Percentiles rank a stretch among this genome's conserved stretches.
These are phyloP conservation scores for Paracyclopina nana DNA, from an alignment of 1,140 invertebrate genomes.

Conservation along the genomic window DNA sequence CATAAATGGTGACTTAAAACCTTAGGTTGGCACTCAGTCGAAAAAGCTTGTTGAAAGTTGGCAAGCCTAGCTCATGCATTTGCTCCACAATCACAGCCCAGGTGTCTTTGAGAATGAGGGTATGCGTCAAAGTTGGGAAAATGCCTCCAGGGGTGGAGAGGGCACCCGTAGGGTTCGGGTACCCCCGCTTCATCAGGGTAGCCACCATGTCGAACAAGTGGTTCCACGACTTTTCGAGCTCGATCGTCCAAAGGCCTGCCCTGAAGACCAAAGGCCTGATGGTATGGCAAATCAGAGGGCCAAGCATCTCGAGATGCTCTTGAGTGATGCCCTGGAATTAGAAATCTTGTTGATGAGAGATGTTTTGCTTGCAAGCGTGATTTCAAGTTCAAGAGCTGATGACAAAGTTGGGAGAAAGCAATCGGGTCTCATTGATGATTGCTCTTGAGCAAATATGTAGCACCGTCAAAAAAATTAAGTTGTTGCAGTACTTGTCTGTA, in stretches of 20 bases:
- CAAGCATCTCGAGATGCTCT: conserved; percentile 2
- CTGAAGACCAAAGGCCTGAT: conserved; percentile 10
- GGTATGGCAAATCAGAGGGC: background rate
- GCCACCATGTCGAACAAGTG: conserved; percentile 11
- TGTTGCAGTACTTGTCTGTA: background rate
- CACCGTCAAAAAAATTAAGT: too few relatives aligned
- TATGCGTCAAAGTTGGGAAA: conserved; percentile 9
- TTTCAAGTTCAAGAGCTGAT: background rate
- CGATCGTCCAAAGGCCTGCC: conserved; percentile 2
- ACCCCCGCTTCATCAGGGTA: conserved; percentile 4
- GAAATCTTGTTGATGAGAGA: background rate
- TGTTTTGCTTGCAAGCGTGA: background rate
- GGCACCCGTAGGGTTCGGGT: background rate
- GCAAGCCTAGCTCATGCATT: background rate
- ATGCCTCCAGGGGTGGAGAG: background rate
- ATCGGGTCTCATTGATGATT: too few relatives aligned
- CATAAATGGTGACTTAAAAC: too few relatives aligned
- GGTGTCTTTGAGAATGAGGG: conserved; percentile 2
- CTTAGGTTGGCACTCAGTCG: background rate
- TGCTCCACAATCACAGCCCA: background rate
- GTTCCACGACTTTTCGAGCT: conserved; percentile 10
- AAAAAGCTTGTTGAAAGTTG: background rate
- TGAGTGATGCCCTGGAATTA: conserved; percentile 1
- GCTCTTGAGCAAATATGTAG: too few relatives aligned
- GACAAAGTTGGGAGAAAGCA: too few relatives aligned